These are phyloP conservation scores for Diplazon laetatorius DNA, from an alignment of 2,888 invertebrate genomes.

Conservation along the genomic window DNA sequence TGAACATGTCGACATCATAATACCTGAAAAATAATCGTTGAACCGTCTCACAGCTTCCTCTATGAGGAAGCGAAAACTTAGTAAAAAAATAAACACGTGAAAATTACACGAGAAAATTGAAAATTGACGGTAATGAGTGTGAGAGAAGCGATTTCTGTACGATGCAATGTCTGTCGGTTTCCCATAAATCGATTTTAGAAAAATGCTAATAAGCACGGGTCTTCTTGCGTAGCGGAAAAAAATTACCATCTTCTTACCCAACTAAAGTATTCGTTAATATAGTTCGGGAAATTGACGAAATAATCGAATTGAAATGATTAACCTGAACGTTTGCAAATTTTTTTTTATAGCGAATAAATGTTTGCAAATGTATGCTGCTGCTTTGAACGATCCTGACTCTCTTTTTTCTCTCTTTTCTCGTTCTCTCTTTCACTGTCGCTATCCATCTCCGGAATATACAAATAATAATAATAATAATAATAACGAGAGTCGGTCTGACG, in stretches of 20 bases:
- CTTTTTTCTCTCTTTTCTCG: constrained; percentile 7
- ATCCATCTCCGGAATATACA: background rate
- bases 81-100: constrained; percentile 1
- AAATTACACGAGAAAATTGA: background rate
- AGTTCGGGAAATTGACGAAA: constrained; percentile 24
- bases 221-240: constrained; percentile 22
- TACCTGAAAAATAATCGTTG: no score
- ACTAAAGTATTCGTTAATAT: constrained; percentile 39
- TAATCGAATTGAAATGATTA: constrained; percentile 31
- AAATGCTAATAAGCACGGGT: no score
- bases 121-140: constrained; percentile 26
- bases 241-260: constrained; percentile 31
- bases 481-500: no score
- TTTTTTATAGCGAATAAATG: constrained; percentile 51
- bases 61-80: no score
- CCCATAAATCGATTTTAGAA: no score
- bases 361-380: constrained; percentile 35
- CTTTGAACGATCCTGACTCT: background rate
- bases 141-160: constrained; percentile 6
- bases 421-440: background rate
- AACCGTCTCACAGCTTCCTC: no score
- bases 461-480: background rate
- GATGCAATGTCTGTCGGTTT: constrained; percentile 20
- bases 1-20: no score
- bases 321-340: constrained; percentile 38